Conservation (phyloP, 2,888 invertebrate species). For the Eupithecia centaureata region DNA sequence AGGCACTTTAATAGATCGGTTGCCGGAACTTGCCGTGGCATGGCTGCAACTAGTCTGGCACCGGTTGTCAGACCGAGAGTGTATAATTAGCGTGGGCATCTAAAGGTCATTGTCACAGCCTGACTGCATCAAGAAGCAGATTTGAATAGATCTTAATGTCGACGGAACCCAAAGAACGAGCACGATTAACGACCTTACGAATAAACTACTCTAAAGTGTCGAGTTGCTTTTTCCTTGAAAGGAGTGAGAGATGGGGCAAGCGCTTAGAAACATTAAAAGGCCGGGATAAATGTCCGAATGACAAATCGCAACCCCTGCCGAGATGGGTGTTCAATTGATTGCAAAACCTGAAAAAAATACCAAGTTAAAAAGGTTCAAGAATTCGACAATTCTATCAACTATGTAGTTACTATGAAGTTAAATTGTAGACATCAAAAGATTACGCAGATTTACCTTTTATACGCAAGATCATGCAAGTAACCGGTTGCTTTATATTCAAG, state of each 20-base stretch:
- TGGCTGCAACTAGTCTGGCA: conserved; percentile 68
- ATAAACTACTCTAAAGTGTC: conserved; percentile 3
- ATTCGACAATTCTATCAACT: neutral
- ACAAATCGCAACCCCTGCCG: conserved; percentile 16
- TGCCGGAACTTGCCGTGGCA: conserved; percentile 62
- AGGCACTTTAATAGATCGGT: conserved; percentile 47
- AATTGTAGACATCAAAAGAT: neutral
- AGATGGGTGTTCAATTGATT: conserved; percentile 10
- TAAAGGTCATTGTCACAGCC: conserved; percentile 82
- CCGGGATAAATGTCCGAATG: conserved; percentile 13
- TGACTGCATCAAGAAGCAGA: conserved; percentile 64
- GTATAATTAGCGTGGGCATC: conserved; percentile 82
- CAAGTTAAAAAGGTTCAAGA: neutral
- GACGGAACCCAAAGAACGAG: conserved; percentile 37
- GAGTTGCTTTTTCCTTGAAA: conserved; percentile 13
- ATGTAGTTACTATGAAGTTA: neutral
- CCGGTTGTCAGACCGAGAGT: conserved; percentile 63
- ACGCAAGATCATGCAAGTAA: conserved; percentile 3
- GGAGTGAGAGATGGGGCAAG: conserved; percentile 13
- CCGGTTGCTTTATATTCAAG: conserved; percentile 26
- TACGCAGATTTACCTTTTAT: conserved; percentile 7
- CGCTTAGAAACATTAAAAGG: conserved; percentile 13
- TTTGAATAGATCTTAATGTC: conserved; percentile 66
- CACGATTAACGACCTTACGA: conserved; percentile 3
- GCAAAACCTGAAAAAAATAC: neutral